These are phyloP conservation scores for Elephantulus edwardii DNA, from an alignment of 2,113 vertebrate genomes.

Conservation along the genomic window DNA sequence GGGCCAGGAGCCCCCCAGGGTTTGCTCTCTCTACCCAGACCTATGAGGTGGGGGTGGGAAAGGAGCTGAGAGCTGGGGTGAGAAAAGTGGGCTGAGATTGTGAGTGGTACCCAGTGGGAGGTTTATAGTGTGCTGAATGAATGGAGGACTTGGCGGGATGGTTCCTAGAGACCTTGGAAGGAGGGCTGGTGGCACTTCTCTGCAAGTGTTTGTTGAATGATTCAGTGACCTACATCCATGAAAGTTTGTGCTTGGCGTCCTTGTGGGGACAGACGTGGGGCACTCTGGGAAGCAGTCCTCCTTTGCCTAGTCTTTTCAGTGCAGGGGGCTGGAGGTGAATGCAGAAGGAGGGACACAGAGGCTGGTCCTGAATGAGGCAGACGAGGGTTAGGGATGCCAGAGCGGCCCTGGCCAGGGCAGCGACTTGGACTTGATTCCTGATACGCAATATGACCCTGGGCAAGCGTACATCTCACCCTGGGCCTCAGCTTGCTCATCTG, in stretches of 20 bases:
- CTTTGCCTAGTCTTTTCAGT: not conserved
- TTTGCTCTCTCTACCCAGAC: not conserved
- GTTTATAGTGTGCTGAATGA: not conserved
- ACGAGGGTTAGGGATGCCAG: too few relatives aligned
- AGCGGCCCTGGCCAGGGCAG: not conserved
- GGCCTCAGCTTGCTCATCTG: not conserved
- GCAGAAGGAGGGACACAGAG: not conserved
- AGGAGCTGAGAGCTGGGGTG: not conserved
- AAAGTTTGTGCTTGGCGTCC: not conserved
- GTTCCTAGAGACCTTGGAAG: not conserved
- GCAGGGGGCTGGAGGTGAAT: accelerated
- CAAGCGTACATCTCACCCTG: accelerated
- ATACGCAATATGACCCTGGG: not conserved
- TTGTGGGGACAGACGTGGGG: too few relatives aligned
- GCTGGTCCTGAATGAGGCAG: not conserved
- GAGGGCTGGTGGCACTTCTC: not conserved
- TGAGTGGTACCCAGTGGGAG: not conserved
- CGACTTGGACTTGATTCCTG: not conserved
- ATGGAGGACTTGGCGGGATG: not conserved
- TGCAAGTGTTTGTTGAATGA: slow-evolving; percentile 2
- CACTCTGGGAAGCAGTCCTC: not conserved
- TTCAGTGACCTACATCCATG: not conserved
- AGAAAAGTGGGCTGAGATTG: not conserved
- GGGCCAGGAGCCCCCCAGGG: not conserved
- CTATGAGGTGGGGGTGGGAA: not conserved